Base-by-base conservation (phyloP, 1,140 invertebrate species). In the Panagrolaimus sp. region DNA sequence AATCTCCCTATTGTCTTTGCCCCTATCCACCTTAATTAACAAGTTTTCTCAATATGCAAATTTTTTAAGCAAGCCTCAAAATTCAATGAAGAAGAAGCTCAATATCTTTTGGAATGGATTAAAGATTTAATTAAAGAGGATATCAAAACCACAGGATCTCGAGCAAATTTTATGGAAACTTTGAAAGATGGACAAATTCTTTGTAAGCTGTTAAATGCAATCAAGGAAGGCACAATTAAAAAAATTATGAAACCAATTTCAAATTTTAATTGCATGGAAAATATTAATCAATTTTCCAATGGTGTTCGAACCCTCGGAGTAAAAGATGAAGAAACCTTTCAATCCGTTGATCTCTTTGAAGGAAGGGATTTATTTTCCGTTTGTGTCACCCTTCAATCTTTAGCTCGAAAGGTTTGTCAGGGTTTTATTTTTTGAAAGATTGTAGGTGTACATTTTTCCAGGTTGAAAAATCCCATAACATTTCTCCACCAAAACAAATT, bases 201-300 rank as follows among this genome's bases (percentile, higher is more conserved):
- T 12, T 82, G 80, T 79, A 81, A 76, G 79, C 69, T 83, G n/a
- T 70, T 76, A 15, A 84, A 84, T 63, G 78, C 74, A n/a, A 76
- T 84, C 52, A 71, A 84, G 62, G 87, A 89, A 0, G 90, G 89
- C 15, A 88, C 87, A 43, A 88, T 94, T 17, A 93, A 92, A 85
- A 94, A 92, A 85, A 88, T 93, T 68, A 93, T 93, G 84, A 88
- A 89, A 62, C 81, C 84, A 0, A 84, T 83, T 75, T 91, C 93
- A 89, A 91, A 93, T 85, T 86, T 96, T 67, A 90, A 90, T 81
- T 94, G 92, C 83, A 97, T 97, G 94, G 94, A 97, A 86, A 97
- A 98, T 83, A 97, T 98, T 72, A 94, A 96, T 79, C 89, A 89
- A 8, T 98, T 98, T 85, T 85, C 96, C 65, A 90, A 90, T 76